Percentiles rank a stretch among this genome's conserved stretches.
These are phyloP conservation scores for Campylorhamphus procurvoides DNA, from an alignment of 2,113 vertebrate species.

Conservation along the genomic window DNA sequence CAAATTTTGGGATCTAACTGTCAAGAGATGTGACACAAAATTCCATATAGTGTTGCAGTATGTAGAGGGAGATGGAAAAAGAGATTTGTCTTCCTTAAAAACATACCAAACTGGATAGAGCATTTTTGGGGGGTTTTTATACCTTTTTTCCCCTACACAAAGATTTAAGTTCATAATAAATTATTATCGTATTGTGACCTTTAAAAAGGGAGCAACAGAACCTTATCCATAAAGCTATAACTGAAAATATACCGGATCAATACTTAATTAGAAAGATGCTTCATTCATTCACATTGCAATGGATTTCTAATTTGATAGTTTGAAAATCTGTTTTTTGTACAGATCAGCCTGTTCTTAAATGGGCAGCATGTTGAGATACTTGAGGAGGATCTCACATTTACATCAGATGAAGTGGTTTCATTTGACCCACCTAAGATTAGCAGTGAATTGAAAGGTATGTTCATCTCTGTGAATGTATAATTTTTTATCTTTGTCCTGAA, in stretches of 20 bases:
- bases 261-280: neutral
- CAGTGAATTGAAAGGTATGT: conserved; percentile 69
- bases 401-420: conserved; percentile 46
- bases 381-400: conserved; percentile 64
- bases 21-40: neutral
- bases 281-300: neutral
- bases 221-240: neutral
- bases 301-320: neutral
- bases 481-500: neutral
- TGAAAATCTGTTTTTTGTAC: neutral
- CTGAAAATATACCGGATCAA: neutral
- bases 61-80: neutral
- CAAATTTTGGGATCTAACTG: neutral
- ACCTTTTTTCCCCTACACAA: neutral
- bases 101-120: neutral
- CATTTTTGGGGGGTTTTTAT: neutral
- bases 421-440: conserved; percentile 5
- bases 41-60: neutral
- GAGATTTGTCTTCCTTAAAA: neutral
- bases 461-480: neutral
- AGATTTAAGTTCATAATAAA: neutral
- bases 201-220: neutral
- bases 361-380: conserved; percentile 77
- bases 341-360: conserved; percentile 79
- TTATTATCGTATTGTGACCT: neutral